These are phyloP conservation scores for Caenorhabditis afra DNA, from an alignment of 2,888 invertebrate species.

Conservation along the genomic window DNA sequence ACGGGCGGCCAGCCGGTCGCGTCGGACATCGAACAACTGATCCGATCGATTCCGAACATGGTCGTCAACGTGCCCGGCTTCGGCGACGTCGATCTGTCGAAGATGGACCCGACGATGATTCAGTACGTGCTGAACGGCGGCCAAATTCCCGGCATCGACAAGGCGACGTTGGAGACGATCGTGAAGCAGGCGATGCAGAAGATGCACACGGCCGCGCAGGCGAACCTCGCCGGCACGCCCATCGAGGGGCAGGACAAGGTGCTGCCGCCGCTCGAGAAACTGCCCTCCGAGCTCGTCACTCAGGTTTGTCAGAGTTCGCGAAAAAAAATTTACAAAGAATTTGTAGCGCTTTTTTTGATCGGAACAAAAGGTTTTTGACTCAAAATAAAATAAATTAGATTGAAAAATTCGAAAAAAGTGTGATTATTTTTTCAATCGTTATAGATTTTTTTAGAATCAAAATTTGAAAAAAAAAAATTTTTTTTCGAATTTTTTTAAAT, in stretches of 20 bases:
- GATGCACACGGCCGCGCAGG: slow-evolving; percentile 74
- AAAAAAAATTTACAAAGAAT: too few species aligned
- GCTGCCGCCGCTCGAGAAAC: slow-evolving; percentile 69
- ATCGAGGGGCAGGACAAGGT: slow-evolving; percentile 56
- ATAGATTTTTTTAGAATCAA: too few species aligned
- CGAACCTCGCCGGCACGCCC: slow-evolving; percentile 64
- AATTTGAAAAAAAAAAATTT: too few species aligned
- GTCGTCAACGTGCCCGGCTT: slow-evolving; percentile 78
- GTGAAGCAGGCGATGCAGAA: slow-evolving; percentile 74
- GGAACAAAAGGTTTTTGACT: too few species aligned
- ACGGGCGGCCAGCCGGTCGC: slow-evolving; percentile 73
- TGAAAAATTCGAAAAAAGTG: too few species aligned
- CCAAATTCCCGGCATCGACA: slow-evolving; percentile 78
- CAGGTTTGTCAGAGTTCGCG: too few species aligned
- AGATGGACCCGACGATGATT: slow-evolving; percentile 76
- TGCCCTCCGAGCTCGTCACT: slow-evolving; percentile 70
- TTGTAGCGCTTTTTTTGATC: too few species aligned
- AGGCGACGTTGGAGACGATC: slow-evolving; percentile 74
- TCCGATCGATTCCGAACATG: slow-evolving; percentile 77
- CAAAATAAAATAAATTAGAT: too few species aligned
- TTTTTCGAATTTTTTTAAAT: too few species aligned
- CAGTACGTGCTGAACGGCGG: slow-evolving; percentile 79
- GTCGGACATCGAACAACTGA: slow-evolving; percentile 71
- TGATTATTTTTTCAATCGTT: too few species aligned
- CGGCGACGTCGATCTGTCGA: slow-evolving; percentile 76